Percentiles rank a stretch among this genome's conserved stretches.
Evolutionary conservation across 2,888 invertebrate species (phyloP).

Genomic region (Cremastobaeus sp.): DNA sequence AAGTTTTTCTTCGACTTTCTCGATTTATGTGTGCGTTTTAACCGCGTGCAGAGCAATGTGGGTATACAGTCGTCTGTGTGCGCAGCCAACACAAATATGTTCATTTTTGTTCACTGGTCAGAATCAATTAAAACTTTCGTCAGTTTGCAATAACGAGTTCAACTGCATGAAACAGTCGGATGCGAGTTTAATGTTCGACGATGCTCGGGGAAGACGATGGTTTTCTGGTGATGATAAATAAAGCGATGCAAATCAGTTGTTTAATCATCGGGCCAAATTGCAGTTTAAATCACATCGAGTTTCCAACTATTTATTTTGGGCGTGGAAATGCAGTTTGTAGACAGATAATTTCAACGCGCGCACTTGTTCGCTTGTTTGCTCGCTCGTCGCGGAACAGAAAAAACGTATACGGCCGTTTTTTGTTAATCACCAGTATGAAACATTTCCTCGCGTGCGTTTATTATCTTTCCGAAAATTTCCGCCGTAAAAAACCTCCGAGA

Average conservation of each 20-base stretch:
- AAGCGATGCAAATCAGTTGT: not conserved
- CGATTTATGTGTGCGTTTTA: not conserved
- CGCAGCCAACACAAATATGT: too few relatives aligned
- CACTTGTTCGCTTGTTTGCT: not conserved
- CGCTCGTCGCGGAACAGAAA: not conserved
- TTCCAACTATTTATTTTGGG: constrained; percentile 14
- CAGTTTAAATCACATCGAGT: constrained; percentile 9
- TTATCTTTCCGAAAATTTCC: too few relatives aligned
- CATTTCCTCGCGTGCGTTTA: too few relatives aligned
- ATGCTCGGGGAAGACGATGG: not conserved
- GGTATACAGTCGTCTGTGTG: too few relatives aligned
- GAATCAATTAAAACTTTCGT: constrained; percentile 32
- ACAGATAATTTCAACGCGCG: not conserved
- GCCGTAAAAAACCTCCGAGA: too few relatives aligned
- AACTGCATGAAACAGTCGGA: constrained; percentile 5
- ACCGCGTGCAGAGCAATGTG: too few relatives aligned
- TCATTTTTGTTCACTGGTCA: constrained; percentile 6
- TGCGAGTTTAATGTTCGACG: constrained; percentile 3
- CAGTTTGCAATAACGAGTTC: constrained; percentile 10
- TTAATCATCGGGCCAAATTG: constrained; percentile 9
- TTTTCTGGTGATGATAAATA: not conserved
- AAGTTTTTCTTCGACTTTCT: constrained; percentile 18
- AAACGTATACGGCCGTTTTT: too few relatives aligned
- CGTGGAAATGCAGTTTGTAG: not conserved
- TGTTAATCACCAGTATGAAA: too few relatives aligned